phyloP scores from a whole-genome alignment of 2,888 invertebrate genomes.

The Protophormia terraenovae region DNA sequence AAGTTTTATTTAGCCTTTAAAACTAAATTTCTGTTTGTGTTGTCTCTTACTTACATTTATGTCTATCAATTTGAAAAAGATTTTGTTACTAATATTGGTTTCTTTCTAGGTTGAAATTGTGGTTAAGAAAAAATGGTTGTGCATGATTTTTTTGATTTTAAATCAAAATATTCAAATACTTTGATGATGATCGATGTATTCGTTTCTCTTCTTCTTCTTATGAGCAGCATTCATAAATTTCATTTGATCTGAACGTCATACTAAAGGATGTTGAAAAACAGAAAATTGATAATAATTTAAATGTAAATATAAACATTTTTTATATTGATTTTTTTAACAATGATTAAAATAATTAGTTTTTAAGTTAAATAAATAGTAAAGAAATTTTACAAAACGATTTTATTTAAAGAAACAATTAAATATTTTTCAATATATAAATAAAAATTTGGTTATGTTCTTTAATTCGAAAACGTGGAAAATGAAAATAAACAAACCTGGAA shows the following conservation, averaged over 20 bases:
- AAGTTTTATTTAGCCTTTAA: neutral
- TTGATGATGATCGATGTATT: neutral
- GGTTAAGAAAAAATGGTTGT: slow-evolving; percentile 4
- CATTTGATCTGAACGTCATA: neutral
- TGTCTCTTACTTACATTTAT: no score
- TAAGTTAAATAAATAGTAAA: slow-evolving; percentile 36
- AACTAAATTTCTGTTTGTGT: neutral
- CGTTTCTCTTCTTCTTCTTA: neutral
- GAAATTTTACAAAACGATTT: neutral
- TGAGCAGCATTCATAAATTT: neutral
- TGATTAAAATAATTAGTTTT: neutral
- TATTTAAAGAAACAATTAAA: neutral
- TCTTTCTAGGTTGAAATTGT: slow-evolving; percentile 64
- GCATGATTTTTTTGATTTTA: slow-evolving; percentile 17
- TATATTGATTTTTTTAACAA: neutral
- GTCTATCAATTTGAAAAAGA: slow-evolving; percentile 23
- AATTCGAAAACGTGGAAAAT: no score
- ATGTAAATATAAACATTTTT: slow-evolving; percentile 62
- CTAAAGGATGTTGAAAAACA: slow-evolving; percentile 39
- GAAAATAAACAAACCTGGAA: no score
- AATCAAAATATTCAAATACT: neutral
- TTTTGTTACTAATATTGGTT: slow-evolving; percentile 64
- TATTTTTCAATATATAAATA: no score
- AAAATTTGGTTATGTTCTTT: no score
- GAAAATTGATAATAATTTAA: slow-evolving; percentile 49